Evolutionary conservation across 2,797 vertebrate genomes (phyloP), one percentile per base, ranked within the genome.

Genomic region (Lagocephalus sceleratus): DNA sequence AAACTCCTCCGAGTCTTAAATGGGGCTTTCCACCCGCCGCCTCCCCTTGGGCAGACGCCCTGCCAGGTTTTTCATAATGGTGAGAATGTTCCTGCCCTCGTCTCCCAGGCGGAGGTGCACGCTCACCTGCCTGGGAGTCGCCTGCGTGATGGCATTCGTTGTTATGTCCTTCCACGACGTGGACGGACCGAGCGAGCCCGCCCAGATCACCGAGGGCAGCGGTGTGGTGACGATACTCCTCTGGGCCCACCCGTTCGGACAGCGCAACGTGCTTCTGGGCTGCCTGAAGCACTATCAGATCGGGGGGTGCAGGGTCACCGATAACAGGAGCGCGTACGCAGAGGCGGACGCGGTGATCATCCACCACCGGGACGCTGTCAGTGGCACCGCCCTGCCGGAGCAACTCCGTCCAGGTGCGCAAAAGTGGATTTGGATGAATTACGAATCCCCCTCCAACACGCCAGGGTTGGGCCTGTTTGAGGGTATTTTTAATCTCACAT

Each of bases 351-450:
- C 87, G 0, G 85, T 92, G 14, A 45, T 92, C 54, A 8, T 91
- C 1, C 91, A 92, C 68, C 88, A 92, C 83, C 81, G 89, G 26
- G 91, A 92, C 12, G 63, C 91, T 0, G 57, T 59, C 35, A 35
- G 2, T 7, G 77, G 81, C 7, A 6, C 17, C 3, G 73, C 50
- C 0, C 80, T 93, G 25, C 88, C 86, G 0, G 5, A 58, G 6
- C 55, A 51, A 10, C 85, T 78, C 11, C 87, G 95, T 3, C 92
- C 93, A 0, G 60, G 51, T 0, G 76, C 44, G 8, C 96, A 97
- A 70, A 94, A 90, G 61, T 98, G 96, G 95, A 93, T 97, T 3
- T 98, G 96, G 96, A 92, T 98, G 93, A 97, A 97, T 86, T 94
- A 94, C 51, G 96, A 98, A 87, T 99, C 96, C 0, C 96, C 96